phyloP scores from a whole-genome alignment of 2,113 vertebrate species.

The Neodon shergylaensis region DNA sequence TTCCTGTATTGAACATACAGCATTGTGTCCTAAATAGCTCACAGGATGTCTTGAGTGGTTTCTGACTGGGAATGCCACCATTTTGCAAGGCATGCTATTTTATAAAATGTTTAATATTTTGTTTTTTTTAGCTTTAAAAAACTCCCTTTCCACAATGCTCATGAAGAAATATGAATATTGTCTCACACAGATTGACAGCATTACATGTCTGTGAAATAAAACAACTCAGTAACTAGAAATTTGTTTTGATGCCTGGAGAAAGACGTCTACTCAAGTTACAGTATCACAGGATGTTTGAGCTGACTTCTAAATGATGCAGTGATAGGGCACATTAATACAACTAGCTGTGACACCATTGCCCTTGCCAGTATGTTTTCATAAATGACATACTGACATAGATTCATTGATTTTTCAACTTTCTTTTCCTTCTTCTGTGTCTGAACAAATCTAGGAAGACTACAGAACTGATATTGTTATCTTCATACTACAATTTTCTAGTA shows the following conservation, averaged over 20 bases:
- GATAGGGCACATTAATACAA: background rate
- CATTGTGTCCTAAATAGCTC: background rate
- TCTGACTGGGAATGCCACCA: background rate
- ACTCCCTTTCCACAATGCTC: background rate
- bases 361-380: conserved; percentile 4
- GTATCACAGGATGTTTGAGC: background rate
- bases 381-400: background rate
- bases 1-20: background rate
- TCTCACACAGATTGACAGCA: background rate
- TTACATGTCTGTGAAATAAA: conserved; percentile 11
- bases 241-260: conserved; percentile 6
- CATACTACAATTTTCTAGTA: background rate
- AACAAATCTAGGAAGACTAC: background rate
- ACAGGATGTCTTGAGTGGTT: background rate
- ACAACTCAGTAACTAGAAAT: conserved; percentile 3
- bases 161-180: conserved; percentile 28
- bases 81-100: conserved; percentile 53
- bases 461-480: background rate
- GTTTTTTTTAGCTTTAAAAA: background rate
- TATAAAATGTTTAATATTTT: conserved; percentile 22
- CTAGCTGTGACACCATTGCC: background rate
- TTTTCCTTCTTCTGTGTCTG: background rate
- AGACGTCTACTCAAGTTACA: background rate
- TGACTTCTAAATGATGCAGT: background rate
- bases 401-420: background rate